Percentiles rank a stretch among this genome's conserved stretches.
Evolutionary conservation across 2,113 vertebrate species (phyloP).

Genomic region (Neolamprologus devosi): DNA sequence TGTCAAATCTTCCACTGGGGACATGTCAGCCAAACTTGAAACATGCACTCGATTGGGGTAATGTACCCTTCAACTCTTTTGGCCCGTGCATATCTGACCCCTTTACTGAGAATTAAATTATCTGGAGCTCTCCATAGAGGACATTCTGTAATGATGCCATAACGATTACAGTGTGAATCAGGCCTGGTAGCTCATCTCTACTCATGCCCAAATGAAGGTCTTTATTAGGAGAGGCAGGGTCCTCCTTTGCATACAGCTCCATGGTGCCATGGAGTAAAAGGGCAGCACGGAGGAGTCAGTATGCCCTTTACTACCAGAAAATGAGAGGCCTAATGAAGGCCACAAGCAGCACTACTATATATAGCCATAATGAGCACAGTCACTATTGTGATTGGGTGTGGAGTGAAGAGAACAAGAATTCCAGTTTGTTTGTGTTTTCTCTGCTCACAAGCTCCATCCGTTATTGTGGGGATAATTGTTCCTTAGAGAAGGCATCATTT

Average conservation of each 20-base stretch:
- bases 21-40: conserved; percentile 49
- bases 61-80: conserved; percentile 52
- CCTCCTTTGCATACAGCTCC: conserved; percentile 38
- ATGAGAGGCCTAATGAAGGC: conserved; percentile 57
- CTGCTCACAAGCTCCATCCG: background rate
- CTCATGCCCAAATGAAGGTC: conserved; percentile 26
- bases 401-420: background rate
- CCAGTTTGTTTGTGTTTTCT: conserved; percentile 31
- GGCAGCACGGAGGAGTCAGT: conserved; percentile 24
- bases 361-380: conserved; percentile 44
- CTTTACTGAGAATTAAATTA: conserved; percentile 25
- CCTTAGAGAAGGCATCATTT: conserved; percentile 10
- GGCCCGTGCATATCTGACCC: conserved; percentile 42
- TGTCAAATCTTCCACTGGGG: conserved; percentile 53
- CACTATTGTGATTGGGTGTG: background rate
- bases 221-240: conserved; percentile 33
- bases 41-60: conserved; percentile 28
- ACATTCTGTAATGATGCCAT: conserved; percentile 42
- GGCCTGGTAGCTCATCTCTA: conserved; percentile 44
- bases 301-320: conserved; percentile 46
- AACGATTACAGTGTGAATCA: conserved; percentile 33
- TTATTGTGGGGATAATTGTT: conserved; percentile 41
- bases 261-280: conserved; percentile 40
- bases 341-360: conserved; percentile 44
- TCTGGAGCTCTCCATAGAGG: conserved; percentile 13